A percentile compares a stretch with the other conserved stretches of the same genome.
Conservation (phyloP, 2,888 invertebrate genomes). For the Eristalis tenax region DNA sequence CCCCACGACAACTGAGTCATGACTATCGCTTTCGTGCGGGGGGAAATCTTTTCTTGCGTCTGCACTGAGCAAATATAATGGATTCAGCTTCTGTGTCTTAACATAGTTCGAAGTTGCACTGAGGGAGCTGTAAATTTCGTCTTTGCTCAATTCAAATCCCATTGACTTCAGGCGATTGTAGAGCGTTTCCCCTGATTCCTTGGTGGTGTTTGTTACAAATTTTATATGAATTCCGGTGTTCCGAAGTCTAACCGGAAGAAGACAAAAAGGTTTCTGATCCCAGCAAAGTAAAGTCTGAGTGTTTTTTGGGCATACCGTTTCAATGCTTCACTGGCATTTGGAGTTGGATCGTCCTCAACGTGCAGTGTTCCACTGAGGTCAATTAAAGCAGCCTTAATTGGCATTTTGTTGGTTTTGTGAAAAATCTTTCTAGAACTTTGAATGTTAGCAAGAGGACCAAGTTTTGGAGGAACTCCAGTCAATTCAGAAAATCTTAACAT, state of each 20-base stretch:
- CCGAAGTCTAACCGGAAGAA: slow-evolving; percentile 82
- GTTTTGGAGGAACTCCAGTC: slow-evolving; percentile 22
- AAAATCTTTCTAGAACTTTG: neutral
- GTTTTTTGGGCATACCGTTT: slow-evolving; percentile 82
- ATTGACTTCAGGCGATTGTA: slow-evolving; percentile 84
- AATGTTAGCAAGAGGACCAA: neutral
- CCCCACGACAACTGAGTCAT: slow-evolving; percentile 89
- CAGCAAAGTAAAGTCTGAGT: neutral
- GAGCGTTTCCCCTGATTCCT: slow-evolving; percentile 87
- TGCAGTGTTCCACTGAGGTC: slow-evolving; percentile 93
- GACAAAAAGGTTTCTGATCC: neutral
- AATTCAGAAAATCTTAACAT: slow-evolving; percentile 41
- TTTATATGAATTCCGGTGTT: slow-evolving; percentile 84
- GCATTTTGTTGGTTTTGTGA: slow-evolving; percentile 73
- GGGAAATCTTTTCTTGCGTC: slow-evolving; percentile 90
- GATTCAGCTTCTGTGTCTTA: slow-evolving; percentile 84
- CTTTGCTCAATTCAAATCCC: slow-evolving; percentile 85
- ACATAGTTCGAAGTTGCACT: slow-evolving; percentile 86
- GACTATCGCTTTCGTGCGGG: slow-evolving; percentile 80
- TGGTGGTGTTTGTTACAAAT: slow-evolving; percentile 94
- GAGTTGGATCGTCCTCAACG: slow-evolving; percentile 85
- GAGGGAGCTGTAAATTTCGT: slow-evolving; percentile 90
- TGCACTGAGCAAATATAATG: slow-evolving; percentile 87
- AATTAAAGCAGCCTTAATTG: slow-evolving; percentile 84
- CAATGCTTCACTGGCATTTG: slow-evolving; percentile 86